Conservation (phyloP, 2,113 vertebrate species). For the Hippocampus mohnikei region DNA sequence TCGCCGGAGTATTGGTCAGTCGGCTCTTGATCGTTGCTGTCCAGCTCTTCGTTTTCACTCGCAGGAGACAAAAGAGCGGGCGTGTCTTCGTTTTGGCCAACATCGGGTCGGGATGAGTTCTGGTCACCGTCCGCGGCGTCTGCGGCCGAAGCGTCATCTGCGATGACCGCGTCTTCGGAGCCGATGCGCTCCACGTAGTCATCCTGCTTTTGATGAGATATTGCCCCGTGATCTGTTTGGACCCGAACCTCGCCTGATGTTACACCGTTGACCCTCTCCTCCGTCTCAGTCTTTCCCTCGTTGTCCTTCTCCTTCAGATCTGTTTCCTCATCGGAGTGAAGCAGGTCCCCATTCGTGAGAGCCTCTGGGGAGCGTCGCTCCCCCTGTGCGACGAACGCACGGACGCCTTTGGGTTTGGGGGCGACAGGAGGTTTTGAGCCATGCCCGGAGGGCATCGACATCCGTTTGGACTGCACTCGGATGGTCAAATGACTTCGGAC, state of each 20-base stretch:
- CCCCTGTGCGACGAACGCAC: conserved; percentile 59
- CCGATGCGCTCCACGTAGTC: conserved; percentile 52
- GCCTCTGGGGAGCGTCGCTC: conserved; percentile 50
- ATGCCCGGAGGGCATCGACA: conserved; percentile 74
- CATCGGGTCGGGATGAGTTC: conserved; percentile 41
- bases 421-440: conserved; percentile 88
- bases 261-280: conserved; percentile 29
- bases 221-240: conserved; percentile 15
- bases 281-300: conserved; percentile 44
- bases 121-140: conserved; percentile 53
- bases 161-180: conserved; percentile 58
- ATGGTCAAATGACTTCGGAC: conserved; percentile 75
- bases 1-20: conserved; percentile 33
- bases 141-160: conserved; percentile 40
- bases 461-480: conserved; percentile 80
- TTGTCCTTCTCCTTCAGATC: conserved; percentile 49
- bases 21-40: conserved; percentile 21
- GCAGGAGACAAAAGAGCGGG: conserved; percentile 16
- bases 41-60: conserved; percentile 33
- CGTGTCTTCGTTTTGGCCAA: conserved; percentile 28
- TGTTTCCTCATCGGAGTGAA: conserved; percentile 63
- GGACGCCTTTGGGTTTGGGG: conserved; percentile 82
- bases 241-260: conserved; percentile 18
- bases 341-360: conserved; percentile 80
- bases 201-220: conserved; percentile 33